A percentile compares a stretch with the other conserved stretches of the same genome.
Conservation (phyloP, 2,888 invertebrate genomes). For the Yponomeuta malinellus region DNA sequence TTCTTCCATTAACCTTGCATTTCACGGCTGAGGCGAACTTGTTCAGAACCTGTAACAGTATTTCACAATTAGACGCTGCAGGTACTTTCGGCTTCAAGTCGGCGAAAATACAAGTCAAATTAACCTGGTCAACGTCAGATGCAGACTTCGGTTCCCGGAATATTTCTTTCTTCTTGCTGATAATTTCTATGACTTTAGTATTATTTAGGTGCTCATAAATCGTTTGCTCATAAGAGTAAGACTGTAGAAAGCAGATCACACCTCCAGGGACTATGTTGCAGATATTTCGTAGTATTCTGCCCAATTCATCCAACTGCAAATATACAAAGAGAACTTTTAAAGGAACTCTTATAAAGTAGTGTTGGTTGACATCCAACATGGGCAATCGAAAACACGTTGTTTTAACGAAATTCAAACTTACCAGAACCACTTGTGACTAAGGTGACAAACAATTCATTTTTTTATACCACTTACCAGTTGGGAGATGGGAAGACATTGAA, state of each 20-base stretch:
- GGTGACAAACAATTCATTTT: too few relatives aligned
- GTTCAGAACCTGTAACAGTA: conserved; percentile 46
- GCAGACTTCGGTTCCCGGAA: conserved; percentile 87
- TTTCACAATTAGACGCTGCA: neutral
- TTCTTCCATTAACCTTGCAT: conserved; percentile 45
- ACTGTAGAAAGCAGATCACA: conserved; percentile 94
- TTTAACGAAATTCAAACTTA: neutral
- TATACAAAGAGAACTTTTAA: neutral
- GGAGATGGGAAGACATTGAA: too few relatives aligned
- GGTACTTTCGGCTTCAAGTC: too few relatives aligned
- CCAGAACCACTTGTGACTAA: neutral
- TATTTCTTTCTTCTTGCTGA: conserved; percentile 81
- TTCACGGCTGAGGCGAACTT: conserved; percentile 54
- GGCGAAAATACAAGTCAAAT: too few relatives aligned
- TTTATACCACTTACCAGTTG: too few relatives aligned
- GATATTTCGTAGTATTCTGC: conserved; percentile 83
- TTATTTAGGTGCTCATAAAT: conserved; percentile 79
- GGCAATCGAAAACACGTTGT: neutral
- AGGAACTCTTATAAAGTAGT: too few relatives aligned
- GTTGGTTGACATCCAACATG: too few relatives aligned
- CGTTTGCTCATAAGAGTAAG: conserved; percentile 89
- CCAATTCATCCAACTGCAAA: conserved; percentile 83
- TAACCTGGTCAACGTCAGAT: conserved; percentile 79
- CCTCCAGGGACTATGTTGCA: conserved; percentile 91
- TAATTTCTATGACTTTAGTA: conserved; percentile 78